These are phyloP conservation scores for Ormia ochracea DNA, from an alignment of 2,888 invertebrate genomes.

Conservation along the genomic window DNA sequence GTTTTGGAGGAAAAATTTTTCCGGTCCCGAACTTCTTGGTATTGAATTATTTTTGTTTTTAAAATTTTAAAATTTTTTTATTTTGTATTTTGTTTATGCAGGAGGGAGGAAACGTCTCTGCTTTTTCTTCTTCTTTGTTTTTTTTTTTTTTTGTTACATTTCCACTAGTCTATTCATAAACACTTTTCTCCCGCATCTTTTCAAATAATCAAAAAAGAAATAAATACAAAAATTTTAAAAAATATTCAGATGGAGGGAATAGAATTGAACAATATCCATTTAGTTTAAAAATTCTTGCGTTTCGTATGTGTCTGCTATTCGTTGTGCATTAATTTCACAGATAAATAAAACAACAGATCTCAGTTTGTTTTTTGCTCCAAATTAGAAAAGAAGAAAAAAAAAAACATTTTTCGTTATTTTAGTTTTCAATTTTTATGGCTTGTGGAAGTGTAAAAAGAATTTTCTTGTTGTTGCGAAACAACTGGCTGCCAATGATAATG, in stretches of 20 bases:
- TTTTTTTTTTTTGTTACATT: not conserved
- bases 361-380: constrained; percentile 29
- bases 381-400: not conserved
- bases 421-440: not conserved
- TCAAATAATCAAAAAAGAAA: not conserved
- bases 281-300: constrained; percentile 59
- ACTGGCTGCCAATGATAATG: not conserved
- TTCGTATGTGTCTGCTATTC: constrained; percentile 54
- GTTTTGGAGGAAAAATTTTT: no score
- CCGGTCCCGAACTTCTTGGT: no score
- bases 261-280: constrained; percentile 49
- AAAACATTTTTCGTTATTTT: constrained; percentile 9
- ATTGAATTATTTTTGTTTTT: no score
- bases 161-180: not conserved
- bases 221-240: constrained; percentile 13
- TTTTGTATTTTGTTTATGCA: no score
- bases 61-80: no score
- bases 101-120: not conserved
- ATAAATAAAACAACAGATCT: constrained; percentile 16
- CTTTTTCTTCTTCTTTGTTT: not conserved
- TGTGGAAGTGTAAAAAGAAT: constrained; percentile 16
- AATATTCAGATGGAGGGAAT: constrained; percentile 44
- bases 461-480: constrained; percentile 38
- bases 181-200: constrained; percentile 18
- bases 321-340: constrained; percentile 35